Evolutionary conservation across 2,113 vertebrate species (phyloP).

Genomic region (Eurypyga helias): DNA sequence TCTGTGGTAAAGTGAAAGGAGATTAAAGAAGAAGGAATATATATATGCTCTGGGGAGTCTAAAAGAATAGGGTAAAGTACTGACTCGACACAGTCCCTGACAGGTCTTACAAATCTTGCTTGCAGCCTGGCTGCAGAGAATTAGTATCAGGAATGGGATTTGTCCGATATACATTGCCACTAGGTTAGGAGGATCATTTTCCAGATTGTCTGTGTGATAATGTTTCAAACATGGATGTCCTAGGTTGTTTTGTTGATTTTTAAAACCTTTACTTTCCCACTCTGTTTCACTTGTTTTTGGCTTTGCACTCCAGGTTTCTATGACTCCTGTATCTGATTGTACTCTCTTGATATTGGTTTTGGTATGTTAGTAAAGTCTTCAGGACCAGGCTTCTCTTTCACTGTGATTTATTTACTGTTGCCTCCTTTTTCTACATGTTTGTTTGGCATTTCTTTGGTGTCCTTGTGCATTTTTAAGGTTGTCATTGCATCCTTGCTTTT

Average conservation of each 20-base stretch:
- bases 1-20: not conserved
- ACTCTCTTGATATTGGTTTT: not conserved
- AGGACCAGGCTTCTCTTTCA: not conserved
- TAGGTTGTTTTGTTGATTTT: not conserved
- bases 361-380: not conserved
- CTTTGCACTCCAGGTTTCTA: not conserved
- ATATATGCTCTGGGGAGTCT: not conserved
- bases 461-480: not conserved
- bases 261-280: not conserved
- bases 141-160: not conserved
- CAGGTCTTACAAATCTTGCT: rapidly evolving
- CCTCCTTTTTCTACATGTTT: not conserved
- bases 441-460: not conserved
- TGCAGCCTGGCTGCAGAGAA: not conserved
- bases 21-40: not conserved
- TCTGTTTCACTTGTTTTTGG: not conserved
- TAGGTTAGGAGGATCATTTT: not conserved
- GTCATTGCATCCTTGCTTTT: not conserved
- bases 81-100: not conserved
- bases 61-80: not conserved
- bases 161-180: not conserved
- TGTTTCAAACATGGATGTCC: not conserved
- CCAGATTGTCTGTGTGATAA: not conserved
- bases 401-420: not conserved
- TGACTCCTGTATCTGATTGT: not conserved